Evolutionary conservation across 2,797 vertebrate species (phyloP).

Genomic region (Echeneis naucrates): DNA sequence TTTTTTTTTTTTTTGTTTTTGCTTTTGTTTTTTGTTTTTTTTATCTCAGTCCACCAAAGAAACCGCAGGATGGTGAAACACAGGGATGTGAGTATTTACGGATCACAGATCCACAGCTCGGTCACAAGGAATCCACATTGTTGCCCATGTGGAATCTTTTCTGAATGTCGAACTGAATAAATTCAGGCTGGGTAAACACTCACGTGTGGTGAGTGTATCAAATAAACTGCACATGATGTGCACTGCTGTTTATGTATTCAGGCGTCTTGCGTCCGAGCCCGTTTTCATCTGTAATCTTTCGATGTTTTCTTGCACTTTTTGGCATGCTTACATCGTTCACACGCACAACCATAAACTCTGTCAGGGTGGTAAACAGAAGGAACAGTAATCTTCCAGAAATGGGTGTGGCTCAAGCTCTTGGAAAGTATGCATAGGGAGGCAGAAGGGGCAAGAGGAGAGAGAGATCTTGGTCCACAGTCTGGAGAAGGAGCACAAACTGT

Average conservation of each 20-base stretch:
- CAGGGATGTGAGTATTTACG: slow-evolving; percentile 65
- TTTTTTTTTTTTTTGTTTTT: slow-evolving; percentile 59
- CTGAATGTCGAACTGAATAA: slow-evolving; percentile 61
- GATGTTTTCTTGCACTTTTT: slow-evolving; percentile 45
- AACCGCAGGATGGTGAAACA: slow-evolving; percentile 55
- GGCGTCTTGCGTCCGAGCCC: slow-evolving; percentile 38
- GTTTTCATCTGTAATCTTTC: slow-evolving; percentile 53
- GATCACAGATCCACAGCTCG: slow-evolving; percentile 60
- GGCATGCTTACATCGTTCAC: slow-evolving; percentile 39
- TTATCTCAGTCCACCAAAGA: slow-evolving; percentile 56
- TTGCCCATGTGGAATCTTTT: slow-evolving; percentile 64
- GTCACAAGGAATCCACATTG: slow-evolving; percentile 60
- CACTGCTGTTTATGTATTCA: slow-evolving; percentile 51
- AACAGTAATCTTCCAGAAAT: slow-evolving; percentile 52
- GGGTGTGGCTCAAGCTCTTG: slow-evolving; percentile 38
- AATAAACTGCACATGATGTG: slow-evolving; percentile 45
- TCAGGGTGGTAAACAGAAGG: slow-evolving; percentile 38
- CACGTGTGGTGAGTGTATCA: slow-evolving; percentile 53
- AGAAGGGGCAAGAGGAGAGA: slow-evolving; percentile 20
- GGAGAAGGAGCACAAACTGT: slow-evolving; percentile 41
- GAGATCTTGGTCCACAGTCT: slow-evolving; percentile 44
- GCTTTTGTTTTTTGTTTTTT: too few relatives aligned
- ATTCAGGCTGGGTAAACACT: slow-evolving; percentile 68
- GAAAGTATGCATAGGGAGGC: slow-evolving; percentile 41
- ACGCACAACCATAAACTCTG: slow-evolving; percentile 8